Percentiles rank a stretch among this genome's conserved stretches.
Conservation (phyloP, 2,888 invertebrate species). For the Zhuqinia jingwanae region DNA sequence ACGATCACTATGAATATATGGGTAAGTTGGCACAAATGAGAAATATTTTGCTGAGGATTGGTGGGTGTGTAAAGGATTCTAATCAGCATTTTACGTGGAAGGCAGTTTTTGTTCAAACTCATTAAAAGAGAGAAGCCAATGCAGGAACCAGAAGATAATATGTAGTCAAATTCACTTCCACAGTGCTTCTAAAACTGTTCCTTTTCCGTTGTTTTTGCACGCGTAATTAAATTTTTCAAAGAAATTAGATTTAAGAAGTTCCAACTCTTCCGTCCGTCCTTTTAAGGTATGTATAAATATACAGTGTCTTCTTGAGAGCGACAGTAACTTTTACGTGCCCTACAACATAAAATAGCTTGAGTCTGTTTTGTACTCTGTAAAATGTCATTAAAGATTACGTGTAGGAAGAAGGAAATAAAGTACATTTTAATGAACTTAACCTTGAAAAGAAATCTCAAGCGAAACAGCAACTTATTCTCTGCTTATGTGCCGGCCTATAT, state of each 20-base stretch:
- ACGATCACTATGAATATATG: too few relatives aligned
- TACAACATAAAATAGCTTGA: neutral
- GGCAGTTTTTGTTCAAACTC: conserved; percentile 18
- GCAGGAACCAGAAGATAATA: conserved; percentile 1
- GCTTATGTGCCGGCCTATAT: neutral
- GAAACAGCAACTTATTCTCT: neutral
- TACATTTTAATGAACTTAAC: conserved; percentile 68
- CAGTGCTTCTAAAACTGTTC: neutral
- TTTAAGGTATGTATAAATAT: neutral
- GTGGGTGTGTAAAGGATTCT: neutral
- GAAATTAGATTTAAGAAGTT: conserved; percentile 38
- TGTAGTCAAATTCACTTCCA: neutral
- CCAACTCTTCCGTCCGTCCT: conserved; percentile 6
- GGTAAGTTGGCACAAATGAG: too few relatives aligned
- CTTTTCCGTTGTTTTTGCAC: conserved; percentile 41
- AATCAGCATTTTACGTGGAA: neutral
- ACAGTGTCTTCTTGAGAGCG: too few relatives aligned
- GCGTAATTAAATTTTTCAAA: conserved; percentile 45
- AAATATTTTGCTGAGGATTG: neutral
- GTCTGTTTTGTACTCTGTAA: conserved; percentile 14
- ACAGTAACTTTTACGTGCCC: neutral
- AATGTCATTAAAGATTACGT: conserved; percentile 47
- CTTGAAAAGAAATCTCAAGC: conserved; percentile 47
- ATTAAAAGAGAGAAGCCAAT: neutral
- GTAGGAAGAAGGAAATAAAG: conserved; percentile 60